A percentile compares a stretch with the other conserved stretches of the same genome.
Evolutionary conservation across 2,797 vertebrate species (phyloP).

Genomic region (Lithobates sylvaticus): DNA sequence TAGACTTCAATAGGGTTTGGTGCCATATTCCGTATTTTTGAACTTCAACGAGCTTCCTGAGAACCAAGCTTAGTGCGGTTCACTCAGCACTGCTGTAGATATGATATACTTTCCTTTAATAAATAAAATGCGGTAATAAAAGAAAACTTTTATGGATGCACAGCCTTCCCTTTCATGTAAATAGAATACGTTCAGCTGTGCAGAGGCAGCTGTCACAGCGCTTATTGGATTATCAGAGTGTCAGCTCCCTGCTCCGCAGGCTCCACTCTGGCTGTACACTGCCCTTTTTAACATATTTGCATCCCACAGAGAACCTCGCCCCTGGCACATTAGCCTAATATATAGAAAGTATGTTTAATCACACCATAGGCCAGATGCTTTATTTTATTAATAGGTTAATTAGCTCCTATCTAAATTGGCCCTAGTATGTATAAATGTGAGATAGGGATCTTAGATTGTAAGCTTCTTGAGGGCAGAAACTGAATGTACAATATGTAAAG

Average conservation of each 20-base stretch:
- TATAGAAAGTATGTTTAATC: background rate
- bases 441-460: no score
- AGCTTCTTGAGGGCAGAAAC: no score
- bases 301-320: background rate
- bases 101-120: background rate
- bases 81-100: background rate
- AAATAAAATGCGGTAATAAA: background rate
- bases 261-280: slow-evolving; percentile 27
- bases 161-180: slow-evolving; percentile 10
- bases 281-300: background rate
- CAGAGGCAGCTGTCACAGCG: slow-evolving; percentile 10
- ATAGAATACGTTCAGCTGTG: slow-evolving; percentile 34
- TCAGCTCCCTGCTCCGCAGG: slow-evolving; percentile 25
- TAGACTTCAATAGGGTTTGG: no score
- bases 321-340: background rate
- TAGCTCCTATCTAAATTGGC: no score
- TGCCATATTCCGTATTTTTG: no score
- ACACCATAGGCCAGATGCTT: background rate
- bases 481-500: no score
- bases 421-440: no score
- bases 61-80: no score
- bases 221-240: slow-evolving; percentile 41
- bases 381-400: background rate
- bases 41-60: no score
- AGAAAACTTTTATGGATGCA: background rate